A percentile compares a stretch with the other conserved stretches of the same genome.
phyloP scores from a whole-genome alignment of 2,113 vertebrate genomes.

The Bolborhynchus lineola region DNA sequence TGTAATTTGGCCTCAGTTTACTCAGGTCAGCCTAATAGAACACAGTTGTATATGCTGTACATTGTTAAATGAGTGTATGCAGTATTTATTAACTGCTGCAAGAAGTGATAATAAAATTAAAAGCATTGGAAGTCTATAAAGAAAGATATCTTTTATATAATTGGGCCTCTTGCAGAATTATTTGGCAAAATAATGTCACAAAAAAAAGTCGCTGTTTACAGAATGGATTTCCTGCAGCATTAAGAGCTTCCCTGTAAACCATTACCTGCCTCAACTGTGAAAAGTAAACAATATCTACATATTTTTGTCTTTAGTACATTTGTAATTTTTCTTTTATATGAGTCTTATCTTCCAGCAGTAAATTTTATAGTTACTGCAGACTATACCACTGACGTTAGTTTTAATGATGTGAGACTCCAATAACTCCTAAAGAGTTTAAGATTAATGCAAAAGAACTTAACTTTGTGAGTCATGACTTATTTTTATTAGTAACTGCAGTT shows the following conservation, averaged over 20 bases:
- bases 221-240: background rate
- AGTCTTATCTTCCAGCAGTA: conserved; percentile 12
- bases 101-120: background rate
- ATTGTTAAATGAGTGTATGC: background rate
- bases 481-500: conserved; percentile 41
- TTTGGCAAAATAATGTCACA: background rate
- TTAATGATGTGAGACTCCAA: conserved; percentile 55
- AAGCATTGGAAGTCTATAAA: background rate
- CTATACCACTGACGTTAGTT: background rate
- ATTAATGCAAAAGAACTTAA: conserved; percentile 57
- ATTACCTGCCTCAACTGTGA: background rate
- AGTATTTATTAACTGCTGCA: background rate
- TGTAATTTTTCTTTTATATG: conserved; percentile 35
- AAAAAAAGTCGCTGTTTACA: background rate
- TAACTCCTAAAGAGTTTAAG: conserved; percentile 50
- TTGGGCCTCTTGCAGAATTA: background rate
- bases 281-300: conserved; percentile 21
- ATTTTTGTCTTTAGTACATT: background rate
- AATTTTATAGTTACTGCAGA: conserved; percentile 38
- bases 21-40: background rate
- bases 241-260: background rate
- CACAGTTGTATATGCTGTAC: background rate
- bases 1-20: background rate
- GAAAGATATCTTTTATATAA: background rate
- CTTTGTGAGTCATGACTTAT: conserved; percentile 54